Conservation (phyloP, 2,888 invertebrate species). For the Melieria picta region DNA sequence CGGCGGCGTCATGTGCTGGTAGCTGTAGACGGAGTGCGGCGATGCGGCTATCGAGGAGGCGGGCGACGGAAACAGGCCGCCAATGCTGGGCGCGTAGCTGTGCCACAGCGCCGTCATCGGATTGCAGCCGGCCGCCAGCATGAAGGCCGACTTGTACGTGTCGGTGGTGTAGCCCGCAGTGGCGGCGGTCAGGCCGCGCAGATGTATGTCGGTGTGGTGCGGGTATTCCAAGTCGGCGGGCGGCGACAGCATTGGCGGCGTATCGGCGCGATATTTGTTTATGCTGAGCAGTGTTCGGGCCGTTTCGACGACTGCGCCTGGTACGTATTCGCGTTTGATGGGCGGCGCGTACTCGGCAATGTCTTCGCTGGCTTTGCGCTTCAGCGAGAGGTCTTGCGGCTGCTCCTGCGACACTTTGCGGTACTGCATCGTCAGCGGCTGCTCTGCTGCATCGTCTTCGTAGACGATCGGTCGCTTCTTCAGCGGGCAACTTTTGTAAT, state of each 20-base stretch:
- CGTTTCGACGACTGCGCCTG: slow-evolving; percentile 39
- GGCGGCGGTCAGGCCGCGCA: slow-evolving; percentile 57
- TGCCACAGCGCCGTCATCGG: slow-evolving; percentile 58
- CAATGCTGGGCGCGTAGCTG: slow-evolving; percentile 51
- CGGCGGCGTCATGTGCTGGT: slow-evolving; percentile 55
- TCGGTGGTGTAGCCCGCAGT: slow-evolving; percentile 55
- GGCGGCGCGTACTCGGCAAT: slow-evolving; percentile 50
- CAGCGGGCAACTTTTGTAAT: slow-evolving; percentile 89
- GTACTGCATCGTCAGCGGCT: background rate
- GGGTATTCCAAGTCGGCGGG: slow-evolving; percentile 46
- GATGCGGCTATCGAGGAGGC: slow-evolving; percentile 51
- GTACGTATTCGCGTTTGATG: slow-evolving; percentile 56
- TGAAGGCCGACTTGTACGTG: slow-evolving; percentile 57
- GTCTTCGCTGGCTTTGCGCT: slow-evolving; percentile 54
- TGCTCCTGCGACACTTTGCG: slow-evolving; percentile 45
- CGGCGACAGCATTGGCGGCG: slow-evolving; percentile 51
- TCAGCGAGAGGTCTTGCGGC: slow-evolving; percentile 62
- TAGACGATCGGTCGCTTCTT: slow-evolving; percentile 88
- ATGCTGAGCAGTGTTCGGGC: slow-evolving; percentile 11
- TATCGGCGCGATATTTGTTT: slow-evolving; percentile 31
- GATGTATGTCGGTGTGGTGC: slow-evolving; percentile 53
- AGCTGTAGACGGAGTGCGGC: slow-evolving; percentile 46
- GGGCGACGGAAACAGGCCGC: slow-evolving; percentile 51
- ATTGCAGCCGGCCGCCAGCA: slow-evolving; percentile 58
- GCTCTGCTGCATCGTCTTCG: slow-evolving; percentile 67